These are phyloP conservation scores for Gobio gobio DNA, from an alignment of 2,113 vertebrate species.

Conservation along the genomic window DNA sequence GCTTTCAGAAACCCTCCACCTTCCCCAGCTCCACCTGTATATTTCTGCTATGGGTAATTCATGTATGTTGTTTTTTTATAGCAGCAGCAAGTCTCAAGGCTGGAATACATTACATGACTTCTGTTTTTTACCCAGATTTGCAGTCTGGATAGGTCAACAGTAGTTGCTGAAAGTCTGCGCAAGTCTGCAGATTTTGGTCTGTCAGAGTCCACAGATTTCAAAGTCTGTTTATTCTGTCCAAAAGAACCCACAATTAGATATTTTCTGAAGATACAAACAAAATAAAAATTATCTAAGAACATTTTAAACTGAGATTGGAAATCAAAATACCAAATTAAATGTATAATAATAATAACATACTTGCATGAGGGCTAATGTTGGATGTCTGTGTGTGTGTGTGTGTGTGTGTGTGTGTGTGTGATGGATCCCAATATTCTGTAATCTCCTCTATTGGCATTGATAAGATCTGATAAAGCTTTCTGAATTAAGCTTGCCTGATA, in stretches of 20 bases:
- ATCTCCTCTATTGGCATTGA: neutral
- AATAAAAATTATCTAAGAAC: neutral
- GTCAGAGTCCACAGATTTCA: too few relatives aligned
- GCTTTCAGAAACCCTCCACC: too few relatives aligned
- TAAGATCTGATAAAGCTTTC: constrained; percentile 20
- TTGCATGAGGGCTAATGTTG: neutral
- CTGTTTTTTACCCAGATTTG: too few relatives aligned
- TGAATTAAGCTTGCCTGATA: constrained; percentile 8
- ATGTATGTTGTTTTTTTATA: too few relatives aligned
- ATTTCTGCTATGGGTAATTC: too few relatives aligned
- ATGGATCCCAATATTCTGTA: neutral
- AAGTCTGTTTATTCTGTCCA: neutral
- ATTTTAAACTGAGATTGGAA: neutral
- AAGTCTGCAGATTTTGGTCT: too few relatives aligned
- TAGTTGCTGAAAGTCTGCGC: too few relatives aligned
- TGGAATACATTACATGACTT: too few relatives aligned
- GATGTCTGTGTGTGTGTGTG: neutral
- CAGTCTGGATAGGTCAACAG: too few relatives aligned
- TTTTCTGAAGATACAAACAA: neutral
- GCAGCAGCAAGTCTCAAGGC: too few relatives aligned
- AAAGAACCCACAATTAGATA: neutral
- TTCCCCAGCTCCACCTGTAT: too few relatives aligned
- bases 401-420: neutral
- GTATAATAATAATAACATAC: neutral
- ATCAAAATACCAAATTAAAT: neutral